phyloP scores from a whole-genome alignment of 2,888 invertebrate species.

The Thera obeliscata region DNA sequence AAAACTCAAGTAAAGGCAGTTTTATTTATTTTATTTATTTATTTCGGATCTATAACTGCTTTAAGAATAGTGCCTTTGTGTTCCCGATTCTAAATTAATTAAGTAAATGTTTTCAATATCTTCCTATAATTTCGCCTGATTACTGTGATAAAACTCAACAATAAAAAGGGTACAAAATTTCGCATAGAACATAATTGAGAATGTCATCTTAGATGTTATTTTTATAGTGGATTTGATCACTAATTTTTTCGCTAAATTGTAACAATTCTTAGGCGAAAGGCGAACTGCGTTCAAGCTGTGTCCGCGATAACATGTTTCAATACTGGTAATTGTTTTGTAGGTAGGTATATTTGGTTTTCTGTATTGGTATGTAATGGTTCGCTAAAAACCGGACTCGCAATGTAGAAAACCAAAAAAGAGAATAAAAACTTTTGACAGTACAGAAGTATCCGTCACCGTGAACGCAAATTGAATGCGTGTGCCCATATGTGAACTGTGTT shows the following conservation, averaged over 20 bases:
- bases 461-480: no score
- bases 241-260: constrained; percentile 24
- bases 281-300: neutral
- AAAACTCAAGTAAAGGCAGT: no score
- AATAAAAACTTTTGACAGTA: no score
- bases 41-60: neutral
- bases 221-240: constrained; percentile 42
- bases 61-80: constrained; percentile 2
- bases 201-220: constrained; percentile 39
- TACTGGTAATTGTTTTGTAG: no score
- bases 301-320: neutral
- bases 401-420: no score
- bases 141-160: constrained; percentile 34
- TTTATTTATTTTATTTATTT: no score
- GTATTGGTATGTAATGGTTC: no score
- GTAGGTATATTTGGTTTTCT: no score
- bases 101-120: constrained; percentile 23
- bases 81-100: constrained; percentile 10
- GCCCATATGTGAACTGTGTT: no score
- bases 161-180: constrained; percentile 33
- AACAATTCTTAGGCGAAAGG: neutral
- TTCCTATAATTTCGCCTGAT: constrained; percentile 35
- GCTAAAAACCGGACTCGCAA: no score
- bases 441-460: no score
- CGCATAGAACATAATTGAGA: constrained; percentile 26